Conservation (phyloP, 2,888 invertebrate genomes). For the Aphidius colemani region DNA sequence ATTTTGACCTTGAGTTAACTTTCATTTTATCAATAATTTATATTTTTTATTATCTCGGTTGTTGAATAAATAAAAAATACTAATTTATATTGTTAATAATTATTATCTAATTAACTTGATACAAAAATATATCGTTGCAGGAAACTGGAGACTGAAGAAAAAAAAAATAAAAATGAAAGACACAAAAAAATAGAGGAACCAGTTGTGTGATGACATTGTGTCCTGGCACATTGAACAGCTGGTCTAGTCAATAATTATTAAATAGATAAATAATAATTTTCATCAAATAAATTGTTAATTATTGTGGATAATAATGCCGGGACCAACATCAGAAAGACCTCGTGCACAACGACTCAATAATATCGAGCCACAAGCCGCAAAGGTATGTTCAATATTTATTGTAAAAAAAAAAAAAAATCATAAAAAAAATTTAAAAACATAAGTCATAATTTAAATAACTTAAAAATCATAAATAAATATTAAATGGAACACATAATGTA, state of each 20-base stretch:
- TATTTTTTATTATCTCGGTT: too few species aligned
- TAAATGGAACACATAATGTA: too few species aligned
- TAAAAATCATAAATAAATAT: too few species aligned
- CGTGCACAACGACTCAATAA: constrained; percentile 56
- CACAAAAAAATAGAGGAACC: not conserved
- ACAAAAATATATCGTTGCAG: too few species aligned
- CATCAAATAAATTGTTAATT: not conserved
- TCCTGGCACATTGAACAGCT: constrained; percentile 52
- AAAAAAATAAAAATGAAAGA: not conserved
- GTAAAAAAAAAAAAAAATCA: not conserved
- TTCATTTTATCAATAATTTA: too few species aligned
- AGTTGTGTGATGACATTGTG: constrained; percentile 22
- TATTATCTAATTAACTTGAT: too few species aligned
- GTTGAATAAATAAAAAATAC: too few species aligned
- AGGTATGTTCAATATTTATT: constrained; percentile 41
- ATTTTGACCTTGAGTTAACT: too few species aligned
- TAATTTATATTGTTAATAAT: too few species aligned
- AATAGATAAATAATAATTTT: too few species aligned
- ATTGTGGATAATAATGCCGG: constrained; percentile 53
- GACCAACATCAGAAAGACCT: constrained; percentile 55
- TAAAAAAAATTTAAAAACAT: too few species aligned
- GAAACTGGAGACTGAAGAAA: constrained; percentile 5
- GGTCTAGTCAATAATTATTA: constrained; percentile 38
- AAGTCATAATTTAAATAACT: not conserved
- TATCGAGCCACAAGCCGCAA: constrained; percentile 54